Conservation (phyloP, 2,113 vertebrate genomes). For the Puntigrus tetrazona region DNA sequence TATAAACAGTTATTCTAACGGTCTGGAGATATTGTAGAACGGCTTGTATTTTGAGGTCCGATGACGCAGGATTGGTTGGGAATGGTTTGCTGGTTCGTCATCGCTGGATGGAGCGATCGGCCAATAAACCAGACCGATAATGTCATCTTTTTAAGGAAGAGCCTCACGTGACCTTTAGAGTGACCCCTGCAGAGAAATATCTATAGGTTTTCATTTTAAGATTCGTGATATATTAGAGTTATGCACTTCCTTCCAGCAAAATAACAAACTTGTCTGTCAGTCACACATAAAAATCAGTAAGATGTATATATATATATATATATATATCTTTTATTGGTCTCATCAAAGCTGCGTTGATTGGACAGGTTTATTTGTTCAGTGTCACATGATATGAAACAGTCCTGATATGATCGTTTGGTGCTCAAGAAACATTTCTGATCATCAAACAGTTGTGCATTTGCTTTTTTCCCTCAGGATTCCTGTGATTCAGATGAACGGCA, state of each 20-base stretch:
- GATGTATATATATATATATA: too few relatives aligned
- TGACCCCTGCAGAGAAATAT: not conserved
- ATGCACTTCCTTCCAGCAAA: not conserved
- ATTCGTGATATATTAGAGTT: not conserved
- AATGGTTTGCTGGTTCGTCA: slow-evolving; percentile 62
- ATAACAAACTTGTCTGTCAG: not conserved
- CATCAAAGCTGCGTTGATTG: too few relatives aligned
- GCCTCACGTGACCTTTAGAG: not conserved
- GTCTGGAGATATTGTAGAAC: slow-evolving; percentile 69
- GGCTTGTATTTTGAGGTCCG: slow-evolving; percentile 57
- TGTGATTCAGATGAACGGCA: too few relatives aligned
- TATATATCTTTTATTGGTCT: too few relatives aligned
- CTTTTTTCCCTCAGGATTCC: too few relatives aligned
- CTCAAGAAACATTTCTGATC: too few relatives aligned
- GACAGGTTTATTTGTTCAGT: too few relatives aligned
- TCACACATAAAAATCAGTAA: not conserved
- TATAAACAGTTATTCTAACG: slow-evolving; percentile 58
- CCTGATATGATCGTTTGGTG: too few relatives aligned
- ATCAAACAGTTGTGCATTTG: too few relatives aligned
- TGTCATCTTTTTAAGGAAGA: not conserved
- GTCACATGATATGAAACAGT: too few relatives aligned
- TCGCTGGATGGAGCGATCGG: slow-evolving; percentile 31
- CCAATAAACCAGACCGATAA: slow-evolving; percentile 5
- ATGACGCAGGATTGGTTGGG: slow-evolving; percentile 60
- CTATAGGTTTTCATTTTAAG: not conserved